Base-by-base conservation (phyloP, 1,140 invertebrate genomes). In the Drosophila funebris region DNA sequence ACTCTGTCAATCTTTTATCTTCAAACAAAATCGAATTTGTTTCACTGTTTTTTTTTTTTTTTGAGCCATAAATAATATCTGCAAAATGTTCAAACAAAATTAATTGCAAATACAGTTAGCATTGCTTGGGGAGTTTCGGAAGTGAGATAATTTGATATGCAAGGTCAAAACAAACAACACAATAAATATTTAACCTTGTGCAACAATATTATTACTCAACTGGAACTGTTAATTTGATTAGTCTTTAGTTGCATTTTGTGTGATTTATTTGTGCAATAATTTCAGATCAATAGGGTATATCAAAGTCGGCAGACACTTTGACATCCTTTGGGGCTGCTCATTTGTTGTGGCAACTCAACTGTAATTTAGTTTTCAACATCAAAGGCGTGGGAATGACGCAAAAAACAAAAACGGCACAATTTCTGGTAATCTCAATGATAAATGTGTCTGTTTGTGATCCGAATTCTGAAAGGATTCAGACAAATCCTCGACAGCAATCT, bases 341-440 rank as follows among this genome's bases (percentile, higher is more conserved):
- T 54, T 71, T 62, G 52, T 60, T 24, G 53, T 53, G 73, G 36
- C 54, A 46, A 54, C 36, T 37, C n/a, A 29, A 64, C 62, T 57
- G 80, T 84, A 79, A 84, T 84, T 84, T 84, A 84, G 80, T 74
- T 85, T 85, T 85, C 75, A 89, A 87, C 75, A 87, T 88, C 84
- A 87, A 88, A 88, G 83, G 76, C 83, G 84, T 83, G 83, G 76
- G 84, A 87, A 89, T 80, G 73, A 43, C 14, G 36, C 61, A 57
- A 63, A 53, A 66, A 29, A 29, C 61, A 57, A 63, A 53, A 66
- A 29, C 44, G 13, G 50, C 39, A 54, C 37, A 72, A 52, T 33
- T 18, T 11, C 52, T 62, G 56, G 41, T 61, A 43, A 73, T 73
- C 58, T 31, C 33, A 68, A 69, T 87, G 74, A 85, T 87, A 82